Base-by-base conservation (phyloP, 2,888 invertebrate species). In the Helicoverpa assulta region DNA sequence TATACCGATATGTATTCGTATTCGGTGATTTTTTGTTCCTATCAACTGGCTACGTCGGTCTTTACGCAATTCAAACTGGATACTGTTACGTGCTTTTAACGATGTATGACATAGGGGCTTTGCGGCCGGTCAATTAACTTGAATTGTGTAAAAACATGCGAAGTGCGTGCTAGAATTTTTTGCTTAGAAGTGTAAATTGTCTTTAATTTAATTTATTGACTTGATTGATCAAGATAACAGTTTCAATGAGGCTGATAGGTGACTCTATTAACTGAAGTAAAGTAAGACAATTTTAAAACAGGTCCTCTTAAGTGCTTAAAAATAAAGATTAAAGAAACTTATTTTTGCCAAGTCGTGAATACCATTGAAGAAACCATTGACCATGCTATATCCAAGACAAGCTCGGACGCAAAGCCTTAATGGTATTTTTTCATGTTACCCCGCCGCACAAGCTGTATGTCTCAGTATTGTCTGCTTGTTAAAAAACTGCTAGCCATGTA, bases 41-140 rank as follows among this genome's bases (percentile, higher is more conserved):
- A 79, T 76, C 72, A 60, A 78, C 78, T 69, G 43, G 79, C 75
- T 82, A 61, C 68, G 70, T 56, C 59, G 70, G 77, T 80, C 73
- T 86, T 89, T 86, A 85, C 86, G 85, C 82, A 87, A 89, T 80
- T 60, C 57, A 73, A 82, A 80, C 80, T 81, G 77, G 73, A 76
- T 67, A 79, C 75, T 80, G 78, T 81, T 80, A 78, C 80, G 68
- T 68, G 59, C 61, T 76, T 81, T 84, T 81, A 80, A 81, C 69
- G 78, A 81, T 67, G 64, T 73, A 73, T 76, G 81, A 80, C 75
- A 77, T 75, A 76, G 67, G 51, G 69, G 40, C 67, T 64, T 52
- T 61, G 61, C 54, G 78, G 10, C 63, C 56, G 57, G 75, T 73
- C 78, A 84, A 76, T 77, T 74, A 69, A 56, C 56, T 58, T 53